Percentiles rank a stretch among this genome's conserved stretches.
Conservation (phyloP, 2,888 invertebrate species). For the Ditylenchus weischeri region DNA sequence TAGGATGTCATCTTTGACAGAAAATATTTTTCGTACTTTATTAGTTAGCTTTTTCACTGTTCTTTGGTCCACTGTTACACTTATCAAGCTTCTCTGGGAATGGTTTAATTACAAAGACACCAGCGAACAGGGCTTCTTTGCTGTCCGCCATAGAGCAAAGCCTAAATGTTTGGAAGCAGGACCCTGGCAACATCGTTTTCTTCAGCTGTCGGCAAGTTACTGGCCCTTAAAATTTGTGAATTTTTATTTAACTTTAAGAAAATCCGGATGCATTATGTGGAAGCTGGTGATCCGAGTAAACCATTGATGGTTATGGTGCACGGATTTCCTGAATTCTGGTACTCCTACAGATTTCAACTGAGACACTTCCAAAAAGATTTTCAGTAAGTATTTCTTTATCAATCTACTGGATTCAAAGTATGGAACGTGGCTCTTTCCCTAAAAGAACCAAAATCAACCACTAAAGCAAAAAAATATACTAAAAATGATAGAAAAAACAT, state of each 20-base stretch:
- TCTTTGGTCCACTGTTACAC: no score
- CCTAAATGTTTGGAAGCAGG: neutral
- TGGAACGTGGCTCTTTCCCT: no score
- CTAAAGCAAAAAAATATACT: no score
- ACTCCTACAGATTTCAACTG: constrained; percentile 72
- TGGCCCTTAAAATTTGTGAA: neutral
- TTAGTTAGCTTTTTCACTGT: no score
- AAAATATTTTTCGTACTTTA: no score
- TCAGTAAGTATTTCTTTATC: constrained; percentile 31
- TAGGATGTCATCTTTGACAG: no score
- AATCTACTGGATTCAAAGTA: neutral
- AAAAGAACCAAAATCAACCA: no score
- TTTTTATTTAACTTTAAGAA: neutral
- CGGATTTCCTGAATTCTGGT: constrained; percentile 77
- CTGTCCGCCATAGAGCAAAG: no score
- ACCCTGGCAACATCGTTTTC: neutral
- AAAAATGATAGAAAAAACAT: no score
- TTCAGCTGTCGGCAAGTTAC: constrained; percentile 2
- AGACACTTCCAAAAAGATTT: constrained; percentile 64
- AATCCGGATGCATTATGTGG: constrained; percentile 19
- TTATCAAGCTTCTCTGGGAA: no score
- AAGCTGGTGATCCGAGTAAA: constrained; percentile 66
- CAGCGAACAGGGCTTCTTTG: no score
- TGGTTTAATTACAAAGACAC: no score
- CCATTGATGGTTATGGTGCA: constrained; percentile 72